Evolutionary conservation across 1,140 invertebrate species (phyloP).

Genomic region (Leptoteleia sp.): DNA sequence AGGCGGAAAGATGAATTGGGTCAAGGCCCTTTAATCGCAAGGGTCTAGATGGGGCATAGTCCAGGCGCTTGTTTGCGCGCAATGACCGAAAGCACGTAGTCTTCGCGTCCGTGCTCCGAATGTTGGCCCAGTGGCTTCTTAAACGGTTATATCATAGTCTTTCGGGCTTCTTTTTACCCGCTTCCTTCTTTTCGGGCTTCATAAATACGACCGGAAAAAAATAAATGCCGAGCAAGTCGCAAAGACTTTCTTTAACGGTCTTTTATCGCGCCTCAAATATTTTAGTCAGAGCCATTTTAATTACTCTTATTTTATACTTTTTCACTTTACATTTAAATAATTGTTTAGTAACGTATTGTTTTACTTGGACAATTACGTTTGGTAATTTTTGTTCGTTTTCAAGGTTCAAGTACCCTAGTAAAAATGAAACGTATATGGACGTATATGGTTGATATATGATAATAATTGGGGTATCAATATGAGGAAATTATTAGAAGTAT

Average conservation of each 20-base stretch:
- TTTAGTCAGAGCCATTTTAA: no score
- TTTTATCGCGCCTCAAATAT: no score
- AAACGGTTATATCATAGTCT: constrained; percentile 68
- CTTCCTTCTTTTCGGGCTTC: constrained; percentile 52
- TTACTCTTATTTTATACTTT: no score
- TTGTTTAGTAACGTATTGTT: no score
- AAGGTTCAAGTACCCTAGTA: no score
- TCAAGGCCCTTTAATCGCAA: constrained; percentile 46
- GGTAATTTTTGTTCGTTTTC: no score
- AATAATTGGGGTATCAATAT: no score
- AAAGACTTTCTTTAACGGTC: constrained; percentile 6
- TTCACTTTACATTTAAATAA: no score
- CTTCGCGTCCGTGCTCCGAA: constrained; percentile 46
- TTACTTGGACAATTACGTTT: no score
- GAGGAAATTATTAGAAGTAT: no score
- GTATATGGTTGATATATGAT: no score
- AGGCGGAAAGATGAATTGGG: constrained; percentile 48
- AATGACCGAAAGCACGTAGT: constrained; percentile 46
- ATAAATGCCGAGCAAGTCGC: constrained; percentile 20
- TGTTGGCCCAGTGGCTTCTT: constrained; percentile 61
- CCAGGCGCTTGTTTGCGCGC: constrained; percentile 36
- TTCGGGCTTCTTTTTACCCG: constrained; percentile 48
- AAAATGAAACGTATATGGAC: no score
- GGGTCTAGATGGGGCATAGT: constrained; percentile 49
- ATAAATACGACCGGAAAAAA: constrained; percentile 45